A percentile compares a stretch with the other conserved stretches of the same genome.
These are phyloP conservation scores for Harpagifer antarcticus DNA, from an alignment of 2,797 vertebrate genomes.

Conservation along the genomic window DNA sequence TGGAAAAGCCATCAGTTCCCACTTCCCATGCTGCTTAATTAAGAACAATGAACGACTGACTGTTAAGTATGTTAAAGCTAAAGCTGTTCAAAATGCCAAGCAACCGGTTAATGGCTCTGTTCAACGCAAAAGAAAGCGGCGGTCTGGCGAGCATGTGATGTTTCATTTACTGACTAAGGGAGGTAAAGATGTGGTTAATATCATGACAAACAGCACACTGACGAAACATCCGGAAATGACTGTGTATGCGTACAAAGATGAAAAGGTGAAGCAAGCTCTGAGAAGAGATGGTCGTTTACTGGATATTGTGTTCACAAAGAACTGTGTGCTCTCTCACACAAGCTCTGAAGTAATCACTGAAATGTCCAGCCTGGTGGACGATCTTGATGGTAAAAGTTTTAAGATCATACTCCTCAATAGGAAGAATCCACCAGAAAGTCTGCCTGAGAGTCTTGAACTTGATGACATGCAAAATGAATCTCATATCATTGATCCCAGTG, in stretches of 20 bases:
- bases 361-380: constrained; percentile 41
- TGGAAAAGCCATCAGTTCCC: constrained; percentile 38
- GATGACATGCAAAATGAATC: not conserved
- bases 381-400: constrained; percentile 42
- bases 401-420: constrained; percentile 6
- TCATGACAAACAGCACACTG: constrained; percentile 50
- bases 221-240: not conserved
- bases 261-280: constrained; percentile 64
- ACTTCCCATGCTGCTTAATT: constrained; percentile 58
- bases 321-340: not conserved
- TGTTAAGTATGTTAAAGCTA: constrained; percentile 36
- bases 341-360: not conserved
- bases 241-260: constrained; percentile 59
- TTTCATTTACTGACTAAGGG: constrained; percentile 60
- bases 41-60: not conserved
- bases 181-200: not conserved
- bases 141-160: constrained; percentile 11
- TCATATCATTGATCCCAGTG: not conserved
- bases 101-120: fast-evolving
- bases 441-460: constrained; percentile 37
- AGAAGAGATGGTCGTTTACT: constrained; percentile 62
- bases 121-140: not conserved
- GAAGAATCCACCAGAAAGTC: constrained; percentile 28
- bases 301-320: not conserved
- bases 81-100: fast-evolving